These are phyloP conservation scores for Tympanoctomys barrerae DNA, from an alignment of 2,797 vertebrate species.

Conservation along the genomic window DNA sequence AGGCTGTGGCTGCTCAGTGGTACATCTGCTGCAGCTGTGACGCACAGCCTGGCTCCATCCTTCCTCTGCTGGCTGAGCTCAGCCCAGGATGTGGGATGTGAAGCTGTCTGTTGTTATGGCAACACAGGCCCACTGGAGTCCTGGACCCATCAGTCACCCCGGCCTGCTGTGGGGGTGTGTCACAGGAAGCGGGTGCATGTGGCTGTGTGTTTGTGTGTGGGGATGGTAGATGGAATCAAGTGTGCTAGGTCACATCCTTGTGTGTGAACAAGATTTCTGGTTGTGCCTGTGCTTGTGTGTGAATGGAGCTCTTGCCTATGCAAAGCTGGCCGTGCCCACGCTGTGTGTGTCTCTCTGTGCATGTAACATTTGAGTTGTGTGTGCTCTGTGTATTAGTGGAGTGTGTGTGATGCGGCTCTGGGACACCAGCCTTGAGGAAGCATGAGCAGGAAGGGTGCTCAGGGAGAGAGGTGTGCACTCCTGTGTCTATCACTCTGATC, in stretches of 20 bases:
- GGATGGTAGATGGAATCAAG: not conserved
- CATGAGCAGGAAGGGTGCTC: not conserved
- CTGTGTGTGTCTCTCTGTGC: not conserved
- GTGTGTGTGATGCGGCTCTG: not conserved
- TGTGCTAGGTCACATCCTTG: not conserved
- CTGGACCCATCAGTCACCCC: slow-evolving; percentile 32
- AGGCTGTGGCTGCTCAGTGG: not conserved
- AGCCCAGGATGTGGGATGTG: not conserved
- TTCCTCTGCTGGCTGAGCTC: not conserved
- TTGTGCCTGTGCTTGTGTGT: not conserved
- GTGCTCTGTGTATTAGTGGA: not conserved
- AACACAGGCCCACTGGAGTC: slow-evolving; percentile 9
- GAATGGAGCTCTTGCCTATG: not conserved
- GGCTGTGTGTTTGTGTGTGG: not conserved
- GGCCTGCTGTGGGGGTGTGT: not conserved
- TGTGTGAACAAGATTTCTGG: not conserved
- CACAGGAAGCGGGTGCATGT: not conserved
- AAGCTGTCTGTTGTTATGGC: slow-evolving; percentile 60
- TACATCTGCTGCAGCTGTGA: not conserved
- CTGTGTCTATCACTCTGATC: not conserved
- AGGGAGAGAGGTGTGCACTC: not conserved
- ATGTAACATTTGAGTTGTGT: not conserved
- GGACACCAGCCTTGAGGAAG: not conserved
- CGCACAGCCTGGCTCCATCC: not conserved
- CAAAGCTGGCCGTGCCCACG: not conserved